Evolutionary conservation across 2,113 vertebrate genomes (phyloP), one percentile per base, ranked within the genome.

Genomic region (Protomyctophum bolini): DNA sequence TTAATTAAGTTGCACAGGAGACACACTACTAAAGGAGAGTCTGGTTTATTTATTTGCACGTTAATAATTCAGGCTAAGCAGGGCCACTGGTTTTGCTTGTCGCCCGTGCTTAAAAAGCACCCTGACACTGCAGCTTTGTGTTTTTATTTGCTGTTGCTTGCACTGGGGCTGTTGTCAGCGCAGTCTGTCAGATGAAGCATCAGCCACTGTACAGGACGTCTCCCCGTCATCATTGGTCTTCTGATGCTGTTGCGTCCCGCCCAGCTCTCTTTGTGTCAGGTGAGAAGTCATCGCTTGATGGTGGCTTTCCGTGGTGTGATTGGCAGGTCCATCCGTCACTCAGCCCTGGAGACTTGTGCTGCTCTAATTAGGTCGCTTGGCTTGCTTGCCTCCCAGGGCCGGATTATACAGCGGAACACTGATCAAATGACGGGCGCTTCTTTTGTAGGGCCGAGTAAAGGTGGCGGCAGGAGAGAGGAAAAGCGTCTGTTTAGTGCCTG

Each of bases 291-390:
- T 46, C 70, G 87, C 83, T 82, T 85, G 86, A 87, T 80, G 77
- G 83, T 83, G 71, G 88, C 82, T 77, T 58, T 85, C 75, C 60
- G 70, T 45, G 0, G 62, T 12, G 70, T 91, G 90, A 93, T 91
- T 93, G 92, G 91, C 92, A 91, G 88, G 84, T 87, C 87, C 90
- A 93, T 92, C 90, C 83, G 89, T 93, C 91, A 91, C 90, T 91
- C 89, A 81, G 79, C 91, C 91, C 87, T 10, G 66, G 91, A 86
- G 90, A 91, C 77, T 75, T 83, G 85, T 60, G 56, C 80, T 76
- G 86, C 86, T 92, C 90, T 92, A 92, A 92, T 92, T 92, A 90
- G 91, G 88, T 90, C 77, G 86, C 89, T 88, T 85, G 84, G 85
- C 87, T 86, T 69, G 86, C 86, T 87, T 79, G 86, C 91, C 91